phyloP scores from a whole-genome alignment of 2,797 vertebrate genomes.

The Peromyscus eremicus region DNA sequence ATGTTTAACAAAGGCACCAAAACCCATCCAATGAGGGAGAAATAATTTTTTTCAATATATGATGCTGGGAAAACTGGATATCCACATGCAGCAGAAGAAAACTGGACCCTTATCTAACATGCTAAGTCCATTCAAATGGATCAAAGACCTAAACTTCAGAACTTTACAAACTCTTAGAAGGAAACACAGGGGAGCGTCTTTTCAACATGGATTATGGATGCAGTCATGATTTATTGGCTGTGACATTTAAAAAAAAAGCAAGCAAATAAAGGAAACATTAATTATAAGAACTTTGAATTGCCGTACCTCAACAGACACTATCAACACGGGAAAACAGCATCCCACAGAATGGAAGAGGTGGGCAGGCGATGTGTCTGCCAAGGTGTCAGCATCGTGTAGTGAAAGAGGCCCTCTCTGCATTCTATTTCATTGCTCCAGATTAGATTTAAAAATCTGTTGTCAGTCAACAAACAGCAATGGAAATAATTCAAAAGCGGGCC shows the following conservation, averaged over 20 bases:
- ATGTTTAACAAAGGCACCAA: neutral
- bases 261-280: slow-evolving; percentile 1
- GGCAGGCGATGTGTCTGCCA: neutral
- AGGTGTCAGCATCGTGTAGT: neutral
- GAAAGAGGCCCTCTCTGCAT: too few relatives aligned
- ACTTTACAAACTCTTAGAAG: neutral
- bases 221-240: neutral
- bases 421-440: neutral
- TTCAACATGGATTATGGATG: neutral
- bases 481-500: neutral
- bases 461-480: neutral
- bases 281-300: neutral
- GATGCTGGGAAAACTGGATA: neutral
- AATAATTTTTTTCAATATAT: neutral
- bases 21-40: neutral
- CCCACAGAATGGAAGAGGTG: neutral
- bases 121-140: neutral
- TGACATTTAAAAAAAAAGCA: neutral
- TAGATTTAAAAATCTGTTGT: neutral
- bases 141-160: neutral
- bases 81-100: neutral
- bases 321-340: neutral
- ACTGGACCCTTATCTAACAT: neutral
- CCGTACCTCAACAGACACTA: neutral
- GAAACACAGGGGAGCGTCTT: neutral